Conservation (phyloP, 2,113 vertebrate species). For the Amphilophus citrinellus region DNA sequence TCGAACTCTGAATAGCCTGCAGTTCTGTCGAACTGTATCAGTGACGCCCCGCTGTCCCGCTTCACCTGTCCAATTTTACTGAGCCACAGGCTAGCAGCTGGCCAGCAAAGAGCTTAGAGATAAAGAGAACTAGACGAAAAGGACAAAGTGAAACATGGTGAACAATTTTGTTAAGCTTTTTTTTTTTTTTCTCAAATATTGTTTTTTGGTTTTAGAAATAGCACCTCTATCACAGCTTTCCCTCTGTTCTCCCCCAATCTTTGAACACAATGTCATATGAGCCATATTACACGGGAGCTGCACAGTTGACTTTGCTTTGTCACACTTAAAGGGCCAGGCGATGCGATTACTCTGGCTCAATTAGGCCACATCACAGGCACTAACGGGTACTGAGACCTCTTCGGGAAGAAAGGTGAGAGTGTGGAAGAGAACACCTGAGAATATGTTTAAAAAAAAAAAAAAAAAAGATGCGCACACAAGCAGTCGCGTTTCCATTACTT, state of each 20-base stretch:
- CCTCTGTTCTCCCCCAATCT: constrained; percentile 1
- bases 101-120: constrained; percentile 25
- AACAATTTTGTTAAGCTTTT: constrained; percentile 6
- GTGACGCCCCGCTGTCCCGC: constrained; percentile 61
- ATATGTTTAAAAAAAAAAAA: constrained; percentile 11
- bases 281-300: constrained; percentile 8
- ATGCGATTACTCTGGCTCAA: constrained; percentile 58
- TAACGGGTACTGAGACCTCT: constrained; percentile 59
- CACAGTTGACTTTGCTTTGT: not conserved
- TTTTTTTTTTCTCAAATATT: not conserved
- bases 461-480: not conserved
- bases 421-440: constrained; percentile 11
- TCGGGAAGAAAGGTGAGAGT: constrained; percentile 44
- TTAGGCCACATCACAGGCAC: constrained; percentile 60
- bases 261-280: constrained; percentile 17
- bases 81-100: constrained; percentile 67
- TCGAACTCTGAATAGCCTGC: constrained; percentile 62
- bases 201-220: constrained; percentile 5
- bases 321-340: constrained; percentile 35
- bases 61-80: constrained; percentile 72
- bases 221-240: not conserved
- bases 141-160: constrained; percentile 8
- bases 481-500: not conserved
- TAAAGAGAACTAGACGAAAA: not conserved
- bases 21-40: constrained; percentile 66